Conservation (phyloP, 2,113 vertebrate genomes). For the Capreolus pygargus region DNA sequence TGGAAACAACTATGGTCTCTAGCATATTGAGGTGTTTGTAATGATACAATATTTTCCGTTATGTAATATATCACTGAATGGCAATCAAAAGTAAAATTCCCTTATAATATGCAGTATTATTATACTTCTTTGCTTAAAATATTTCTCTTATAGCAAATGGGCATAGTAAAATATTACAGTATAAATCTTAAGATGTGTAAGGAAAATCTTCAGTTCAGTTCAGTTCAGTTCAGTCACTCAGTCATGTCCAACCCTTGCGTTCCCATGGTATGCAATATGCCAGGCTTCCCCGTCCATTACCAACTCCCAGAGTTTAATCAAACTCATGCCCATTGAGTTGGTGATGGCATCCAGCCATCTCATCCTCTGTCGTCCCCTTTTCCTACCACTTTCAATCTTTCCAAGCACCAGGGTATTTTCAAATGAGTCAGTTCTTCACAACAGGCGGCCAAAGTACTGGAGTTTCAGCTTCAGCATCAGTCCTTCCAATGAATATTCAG, state of each 20-base stretch:
- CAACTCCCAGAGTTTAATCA: background rate
- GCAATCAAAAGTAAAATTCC: background rate
- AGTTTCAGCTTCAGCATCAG: background rate
- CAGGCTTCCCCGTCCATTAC: background rate
- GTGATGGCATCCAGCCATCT: background rate
- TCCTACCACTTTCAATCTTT: background rate
- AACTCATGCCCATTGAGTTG: background rate
- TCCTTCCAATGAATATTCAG: background rate
- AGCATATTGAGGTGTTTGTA: background rate
- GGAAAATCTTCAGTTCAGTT: background rate
- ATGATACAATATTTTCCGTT: background rate
- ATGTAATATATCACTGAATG: background rate
- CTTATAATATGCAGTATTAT: background rate
- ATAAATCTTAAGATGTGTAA: background rate
- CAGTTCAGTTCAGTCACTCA: background rate
- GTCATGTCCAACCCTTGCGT: background rate
- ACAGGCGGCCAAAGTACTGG: background rate
- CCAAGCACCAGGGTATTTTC: background rate
- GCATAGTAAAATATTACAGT: background rate
- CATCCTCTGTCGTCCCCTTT: accelerated
- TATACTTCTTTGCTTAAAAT: background rate
- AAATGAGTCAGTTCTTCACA: background rate
- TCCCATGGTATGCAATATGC: background rate
- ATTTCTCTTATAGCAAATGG: background rate
- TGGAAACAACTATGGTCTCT: background rate